These are phyloP conservation scores for Apocheima hispidaria DNA, from an alignment of 2,888 invertebrate species.

Conservation along the genomic window DNA sequence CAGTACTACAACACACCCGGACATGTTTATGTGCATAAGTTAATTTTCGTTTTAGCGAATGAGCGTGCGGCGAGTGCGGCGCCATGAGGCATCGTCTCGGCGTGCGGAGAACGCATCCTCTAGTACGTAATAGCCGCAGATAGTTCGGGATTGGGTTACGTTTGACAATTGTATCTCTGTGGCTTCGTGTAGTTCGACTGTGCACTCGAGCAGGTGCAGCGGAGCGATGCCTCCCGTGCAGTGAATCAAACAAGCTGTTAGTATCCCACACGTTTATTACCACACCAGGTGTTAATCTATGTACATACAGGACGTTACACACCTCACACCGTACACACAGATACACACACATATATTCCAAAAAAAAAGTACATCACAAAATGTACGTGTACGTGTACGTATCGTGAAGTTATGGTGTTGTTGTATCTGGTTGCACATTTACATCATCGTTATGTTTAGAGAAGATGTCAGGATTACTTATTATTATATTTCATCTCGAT, in stretches of 20 bases:
- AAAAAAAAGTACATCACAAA: too few species aligned
- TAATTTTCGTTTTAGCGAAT: too few species aligned
- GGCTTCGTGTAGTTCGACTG: neutral
- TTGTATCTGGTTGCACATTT: slow-evolving; percentile 22
- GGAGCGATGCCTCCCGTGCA: slow-evolving; percentile 12
- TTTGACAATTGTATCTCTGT: too few species aligned
- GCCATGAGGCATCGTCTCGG: too few species aligned
- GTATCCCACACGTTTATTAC: slow-evolving; percentile 64
- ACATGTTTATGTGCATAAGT: too few species aligned
- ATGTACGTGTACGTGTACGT: too few species aligned
- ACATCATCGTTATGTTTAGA: slow-evolving; percentile 26
- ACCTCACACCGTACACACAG: slow-evolving; percentile 3
- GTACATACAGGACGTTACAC: slow-evolving; percentile 29
- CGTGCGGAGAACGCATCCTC: too few species aligned
- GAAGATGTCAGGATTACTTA: neutral
- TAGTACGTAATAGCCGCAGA: too few species aligned
- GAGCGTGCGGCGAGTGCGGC: too few species aligned
- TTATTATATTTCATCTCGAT: too few species aligned
- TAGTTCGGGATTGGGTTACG: too few species aligned
- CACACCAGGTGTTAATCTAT: slow-evolving; percentile 24
- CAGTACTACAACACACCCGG: neutral
- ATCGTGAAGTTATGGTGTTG: too few species aligned
- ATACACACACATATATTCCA: slow-evolving; percentile 1
- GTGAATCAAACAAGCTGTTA: slow-evolving; percentile 73
- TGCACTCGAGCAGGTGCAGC: neutral